Percentiles rank a stretch among this genome's conserved stretches.
Evolutionary conservation across 2,113 vertebrate species (phyloP).

Genomic region (Ariopsis seemanni): DNA sequence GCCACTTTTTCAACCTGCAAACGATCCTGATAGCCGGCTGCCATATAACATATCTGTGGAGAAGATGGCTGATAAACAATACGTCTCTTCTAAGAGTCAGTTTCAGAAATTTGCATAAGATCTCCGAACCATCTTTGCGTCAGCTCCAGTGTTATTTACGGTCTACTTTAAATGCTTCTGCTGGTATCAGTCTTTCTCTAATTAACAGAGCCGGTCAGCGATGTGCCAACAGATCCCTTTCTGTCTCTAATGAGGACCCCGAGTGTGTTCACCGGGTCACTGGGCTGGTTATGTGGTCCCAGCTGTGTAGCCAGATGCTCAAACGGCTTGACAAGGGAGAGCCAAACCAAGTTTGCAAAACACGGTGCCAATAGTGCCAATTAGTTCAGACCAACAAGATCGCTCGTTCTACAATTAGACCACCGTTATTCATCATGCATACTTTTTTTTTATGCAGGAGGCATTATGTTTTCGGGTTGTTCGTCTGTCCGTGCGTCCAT

Average conservation of each 20-base stretch:
- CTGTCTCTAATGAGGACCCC: conserved; percentile 25
- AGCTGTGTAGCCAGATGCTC: conserved; percentile 23
- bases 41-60: background rate
- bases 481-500: too few relatives aligned
- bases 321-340: background rate
- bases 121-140: background rate
- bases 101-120: conserved; percentile 13
- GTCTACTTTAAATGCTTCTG: background rate
- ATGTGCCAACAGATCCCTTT: conserved; percentile 12
- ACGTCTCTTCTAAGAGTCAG: too few relatives aligned
- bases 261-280: conserved; percentile 23
- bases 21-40: background rate
- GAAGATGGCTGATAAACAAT: background rate
- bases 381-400: conserved; percentile 20
- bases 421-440: background rate
- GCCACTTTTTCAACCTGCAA: background rate
- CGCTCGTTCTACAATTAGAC: background rate
- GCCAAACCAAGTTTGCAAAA: background rate
- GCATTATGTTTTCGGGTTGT: too few relatives aligned
- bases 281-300: conserved; percentile 14
- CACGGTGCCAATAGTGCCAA: background rate
- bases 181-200: background rate
- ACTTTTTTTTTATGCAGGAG: background rate
- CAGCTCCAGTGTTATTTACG: background rate
- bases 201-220: conserved; percentile 25